phyloP scores from a whole-genome alignment of 1,140 invertebrate genomes.

The Drosophila busckii region DNA sequence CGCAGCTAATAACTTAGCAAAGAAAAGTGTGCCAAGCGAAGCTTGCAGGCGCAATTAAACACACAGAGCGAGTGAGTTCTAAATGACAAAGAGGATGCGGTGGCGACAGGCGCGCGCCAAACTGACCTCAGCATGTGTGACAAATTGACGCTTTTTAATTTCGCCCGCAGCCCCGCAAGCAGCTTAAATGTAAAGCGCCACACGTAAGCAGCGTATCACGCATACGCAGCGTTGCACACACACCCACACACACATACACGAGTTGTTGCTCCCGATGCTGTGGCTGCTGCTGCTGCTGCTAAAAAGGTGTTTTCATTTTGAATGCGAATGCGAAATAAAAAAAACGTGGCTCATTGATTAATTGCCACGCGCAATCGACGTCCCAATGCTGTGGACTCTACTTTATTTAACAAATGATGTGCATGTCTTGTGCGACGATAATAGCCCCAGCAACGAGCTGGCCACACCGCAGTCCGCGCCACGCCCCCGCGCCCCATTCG shows the following conservation, averaged over 20 bases:
- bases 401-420: slow-evolving; percentile 73
- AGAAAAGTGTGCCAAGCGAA: slow-evolving; percentile 57
- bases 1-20: slow-evolving; percentile 60
- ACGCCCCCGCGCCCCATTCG: too few species aligned
- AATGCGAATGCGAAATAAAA: too few species aligned
- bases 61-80: slow-evolving; percentile 52
- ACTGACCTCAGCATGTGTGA: slow-evolving; percentile 60
- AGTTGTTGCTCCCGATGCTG: slow-evolving; percentile 23
- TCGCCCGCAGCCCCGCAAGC: slow-evolving; percentile 44
- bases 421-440: slow-evolving; percentile 57
- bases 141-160: slow-evolving; percentile 77
- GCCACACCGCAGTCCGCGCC: too few species aligned
- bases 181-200: slow-evolving; percentile 46
- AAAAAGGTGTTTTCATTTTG: slow-evolving; percentile 72
- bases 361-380: slow-evolving; percentile 52
- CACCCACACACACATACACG: not conserved
- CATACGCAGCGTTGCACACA: slow-evolving; percentile 5
- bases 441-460: too few species aligned
- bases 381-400: slow-evolving; percentile 24
- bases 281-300: slow-evolving; percentile 26
- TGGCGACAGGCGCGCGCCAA: not conserved
- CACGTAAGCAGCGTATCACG: slow-evolving; percentile 35
- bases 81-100: slow-evolving; percentile 41
- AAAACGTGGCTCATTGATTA: slow-evolving; percentile 64
- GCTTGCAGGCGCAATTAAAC: slow-evolving; percentile 46